phyloP scores from a whole-genome alignment of 2,797 vertebrate genomes.

The Hylomyscus alleni region DNA sequence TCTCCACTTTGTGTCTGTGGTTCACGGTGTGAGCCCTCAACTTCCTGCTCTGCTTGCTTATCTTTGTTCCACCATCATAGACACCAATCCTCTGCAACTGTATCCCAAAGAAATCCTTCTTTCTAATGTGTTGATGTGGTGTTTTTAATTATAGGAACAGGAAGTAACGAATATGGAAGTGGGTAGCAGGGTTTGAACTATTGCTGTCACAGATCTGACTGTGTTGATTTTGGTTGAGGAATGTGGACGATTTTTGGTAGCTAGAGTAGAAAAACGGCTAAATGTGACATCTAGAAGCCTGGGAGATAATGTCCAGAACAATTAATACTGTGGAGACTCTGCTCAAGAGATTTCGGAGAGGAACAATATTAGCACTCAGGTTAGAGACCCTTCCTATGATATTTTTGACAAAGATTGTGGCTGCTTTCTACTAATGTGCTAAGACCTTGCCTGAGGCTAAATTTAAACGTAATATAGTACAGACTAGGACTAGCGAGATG shows the following conservation, averaged over 20 bases:
- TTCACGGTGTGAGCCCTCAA: neutral
- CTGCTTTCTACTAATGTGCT: neutral
- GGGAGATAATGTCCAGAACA: neutral
- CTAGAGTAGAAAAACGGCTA: neutral
- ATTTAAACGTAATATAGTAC: neutral
- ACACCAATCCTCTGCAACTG: neutral
- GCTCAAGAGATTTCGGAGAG: neutral
- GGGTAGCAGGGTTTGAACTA: too few species aligned
- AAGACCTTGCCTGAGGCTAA: neutral
- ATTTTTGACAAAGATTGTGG: neutral
- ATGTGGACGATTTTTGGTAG: neutral
- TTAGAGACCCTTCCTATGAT: neutral
- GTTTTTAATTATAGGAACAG: neutral
- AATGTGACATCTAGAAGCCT: neutral
- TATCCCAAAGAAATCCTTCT: neutral
- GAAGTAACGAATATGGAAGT: neutral
- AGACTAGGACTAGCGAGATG: neutral
- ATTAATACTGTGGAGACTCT: neutral
- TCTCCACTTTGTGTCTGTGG: neutral
- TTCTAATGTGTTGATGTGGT: neutral
- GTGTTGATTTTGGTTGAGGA: neutral
- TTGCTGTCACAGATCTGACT: neutral
- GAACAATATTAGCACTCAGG: too few species aligned
- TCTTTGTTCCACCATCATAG: neutral
- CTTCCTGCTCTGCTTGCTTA: neutral